Evolutionary conservation across 2,888 invertebrate species (phyloP), one percentile per base, ranked within the genome.

Genomic region (Isoperla grammatica): DNA sequence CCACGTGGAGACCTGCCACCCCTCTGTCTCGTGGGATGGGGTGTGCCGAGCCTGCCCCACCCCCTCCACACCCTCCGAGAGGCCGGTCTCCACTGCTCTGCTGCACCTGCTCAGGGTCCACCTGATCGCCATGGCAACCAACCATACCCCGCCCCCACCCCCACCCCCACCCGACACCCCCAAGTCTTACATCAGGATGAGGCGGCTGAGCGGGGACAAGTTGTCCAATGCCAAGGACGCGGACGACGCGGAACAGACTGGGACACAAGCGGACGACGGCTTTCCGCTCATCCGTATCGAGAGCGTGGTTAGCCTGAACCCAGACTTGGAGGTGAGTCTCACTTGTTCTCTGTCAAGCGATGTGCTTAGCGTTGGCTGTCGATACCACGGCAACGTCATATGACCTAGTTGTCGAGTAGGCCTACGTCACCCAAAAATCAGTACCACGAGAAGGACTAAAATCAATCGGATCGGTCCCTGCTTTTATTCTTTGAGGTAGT

Each of bases 261-360:
- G n/a, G 4, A 35, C 9, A 8, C 11, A 13, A 23, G 43, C 40
- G 35, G n/a, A 29, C 3, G 17, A 70, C 15, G 68, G 67, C n/a
- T 68, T 70, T 40, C 70, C 72, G 3, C 73, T 73, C 54, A 62
- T 75, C 15, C 71, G 77, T 60, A 82, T 83, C 45, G 77, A 79
- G 65, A 81, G 74, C 64, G 79, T 83, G 6, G 72, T 81, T 2
- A 82, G 82, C 65, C 74, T 83, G 1, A 78, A 78, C 20, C 69
- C 71, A 3, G 67, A 59, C n/a, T n/a, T n/a, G n/a, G n/a, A n/a
- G n/a, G n/a, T n/a, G n/a, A n/a, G n/a, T n/a, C n/a, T n/a, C n/a
- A n/a, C n/a, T n/a, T n/a, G n/a, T n/a, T n/a, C n/a, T n/a, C n/a
- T n/a, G n/a, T n/a, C n/a, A n/a, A n/a, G n/a, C n/a, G n/a, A n/a